Base-by-base conservation (phyloP, 2,113 vertebrate species). In the Apistogramma diplotaenia region DNA sequence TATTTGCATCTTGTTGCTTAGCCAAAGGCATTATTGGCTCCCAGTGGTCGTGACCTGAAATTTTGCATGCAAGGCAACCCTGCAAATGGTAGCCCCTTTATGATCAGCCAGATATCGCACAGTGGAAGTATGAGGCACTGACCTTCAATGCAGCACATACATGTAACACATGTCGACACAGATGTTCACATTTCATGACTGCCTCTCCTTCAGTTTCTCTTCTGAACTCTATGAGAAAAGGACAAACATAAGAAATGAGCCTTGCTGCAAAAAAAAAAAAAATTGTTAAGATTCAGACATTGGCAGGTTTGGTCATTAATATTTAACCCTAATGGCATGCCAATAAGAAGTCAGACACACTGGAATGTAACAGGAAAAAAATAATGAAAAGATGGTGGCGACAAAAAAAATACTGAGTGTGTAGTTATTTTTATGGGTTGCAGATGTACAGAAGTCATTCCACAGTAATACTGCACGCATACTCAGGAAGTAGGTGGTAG, bases 1-100 rank as follows among this genome's bases (percentile, higher is more conserved):
- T 80, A 94, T 96, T 95, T 96, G 94, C 95, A 95, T 96, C 87
- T 89, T 94, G 91, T 93, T 94, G 91, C 91, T 87, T 90, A 90
- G 92, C 91, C 93, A 94, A 89, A 91, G 90, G 92, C 91, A 86
- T 90, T 91, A 86, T 90, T 89, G 91, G 88, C 86, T 92, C 89
- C 83, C 87, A 91, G 88, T 88, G 90, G 83, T 90, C 77, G 91
- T 90, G 93, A 91, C 91, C 92, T 93, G 87, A 92, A 82, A 85
- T 90, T 96, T 96, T 96, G 95, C 94, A 95, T 95, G 75, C 85
- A 87, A 70, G 74, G 89, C 88, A 92, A 81, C 80, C 79, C 87
- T 92, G 91, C 83, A 74, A 90, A 87, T 85, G 78, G 74, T 84
- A 78, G 77, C 80, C 83, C 81, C 87, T 91, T 87, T 55, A 88